Evolutionary conservation across 2,113 vertebrate species (phyloP).

Genomic region (Lycaon pictus): DNA sequence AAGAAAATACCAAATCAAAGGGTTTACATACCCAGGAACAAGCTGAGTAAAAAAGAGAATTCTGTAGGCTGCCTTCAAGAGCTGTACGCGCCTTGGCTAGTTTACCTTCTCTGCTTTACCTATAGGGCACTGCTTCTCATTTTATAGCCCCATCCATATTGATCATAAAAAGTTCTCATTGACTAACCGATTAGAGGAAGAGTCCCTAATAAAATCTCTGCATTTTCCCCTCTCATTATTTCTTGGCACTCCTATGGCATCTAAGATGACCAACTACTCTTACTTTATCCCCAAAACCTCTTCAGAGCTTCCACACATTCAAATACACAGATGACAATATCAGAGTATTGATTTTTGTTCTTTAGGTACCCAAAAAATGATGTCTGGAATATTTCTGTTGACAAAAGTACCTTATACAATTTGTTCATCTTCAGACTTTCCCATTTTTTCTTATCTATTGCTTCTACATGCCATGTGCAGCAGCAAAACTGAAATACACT

Average conservation of each 20-base stretch:
- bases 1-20: background rate
- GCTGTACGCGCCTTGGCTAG: fast-evolving
- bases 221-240: background rate
- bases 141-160: background rate
- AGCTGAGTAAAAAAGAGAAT: background rate
- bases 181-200: background rate
- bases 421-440: background rate
- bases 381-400: background rate
- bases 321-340: background rate
- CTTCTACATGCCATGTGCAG: fast-evolving
- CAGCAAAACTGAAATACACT: background rate
- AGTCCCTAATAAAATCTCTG: background rate
- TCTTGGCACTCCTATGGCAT: background rate
- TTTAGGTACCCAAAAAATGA: background rate
- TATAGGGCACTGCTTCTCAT: background rate
- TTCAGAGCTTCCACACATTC: background rate
- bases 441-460: background rate
- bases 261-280: background rate
- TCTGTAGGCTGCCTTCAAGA: background rate
- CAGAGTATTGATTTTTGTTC: background rate
- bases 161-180: background rate
- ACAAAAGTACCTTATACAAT: background rate
- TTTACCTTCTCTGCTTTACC: fast-evolving
- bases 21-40: background rate
- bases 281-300: fast-evolving